These are phyloP conservation scores for Salarias fasciatus DNA, from an alignment of 2,797 vertebrate genomes.

Conservation along the genomic window DNA sequence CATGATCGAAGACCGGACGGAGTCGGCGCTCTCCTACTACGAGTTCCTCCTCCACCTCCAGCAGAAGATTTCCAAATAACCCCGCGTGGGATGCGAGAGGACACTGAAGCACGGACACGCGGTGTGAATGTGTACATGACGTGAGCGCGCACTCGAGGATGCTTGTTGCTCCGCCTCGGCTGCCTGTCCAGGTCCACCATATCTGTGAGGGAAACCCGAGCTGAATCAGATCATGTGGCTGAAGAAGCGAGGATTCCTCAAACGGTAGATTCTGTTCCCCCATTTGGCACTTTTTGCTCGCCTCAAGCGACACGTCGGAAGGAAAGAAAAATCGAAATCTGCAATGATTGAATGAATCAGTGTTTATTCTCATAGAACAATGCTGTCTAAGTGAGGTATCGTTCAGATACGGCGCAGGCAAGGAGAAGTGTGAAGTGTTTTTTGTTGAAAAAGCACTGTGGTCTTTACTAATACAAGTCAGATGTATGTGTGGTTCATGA, in stretches of 20 bases:
- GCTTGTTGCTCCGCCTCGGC: slow-evolving; percentile 44
- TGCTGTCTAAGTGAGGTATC: slow-evolving; percentile 62
- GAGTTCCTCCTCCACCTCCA: slow-evolving; percentile 97
- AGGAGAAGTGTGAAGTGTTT: slow-evolving; percentile 42
- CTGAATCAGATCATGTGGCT: slow-evolving; percentile 35
- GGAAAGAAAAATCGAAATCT: slow-evolving; percentile 23
- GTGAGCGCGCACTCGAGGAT: slow-evolving; percentile 20
- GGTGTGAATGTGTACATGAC: slow-evolving; percentile 30
- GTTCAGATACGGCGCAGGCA: slow-evolving; percentile 53
- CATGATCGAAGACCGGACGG: slow-evolving; percentile 97
- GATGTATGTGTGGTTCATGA: slow-evolving; percentile 42
- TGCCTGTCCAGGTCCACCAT: slow-evolving; percentile 40
- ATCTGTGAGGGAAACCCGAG: slow-evolving; percentile 36
- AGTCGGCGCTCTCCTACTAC: slow-evolving; percentile 97
- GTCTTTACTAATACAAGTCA: slow-evolving; percentile 64
- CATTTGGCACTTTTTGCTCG: slow-evolving; percentile 41
- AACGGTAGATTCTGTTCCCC: slow-evolving; percentile 38
- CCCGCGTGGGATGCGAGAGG: slow-evolving; percentile 8
- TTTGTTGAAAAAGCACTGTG: slow-evolving; percentile 57
- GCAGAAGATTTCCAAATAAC: slow-evolving; percentile 96
- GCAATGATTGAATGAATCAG: slow-evolving; percentile 65
- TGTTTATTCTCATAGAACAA: slow-evolving; percentile 79
- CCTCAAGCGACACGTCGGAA: slow-evolving; percentile 32
- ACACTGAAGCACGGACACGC: slow-evolving; percentile 24
- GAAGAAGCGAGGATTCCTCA: slow-evolving; percentile 15